phyloP scores from a whole-genome alignment of 2,888 invertebrate genomes.

The Agonopterix subpropinquella region DNA sequence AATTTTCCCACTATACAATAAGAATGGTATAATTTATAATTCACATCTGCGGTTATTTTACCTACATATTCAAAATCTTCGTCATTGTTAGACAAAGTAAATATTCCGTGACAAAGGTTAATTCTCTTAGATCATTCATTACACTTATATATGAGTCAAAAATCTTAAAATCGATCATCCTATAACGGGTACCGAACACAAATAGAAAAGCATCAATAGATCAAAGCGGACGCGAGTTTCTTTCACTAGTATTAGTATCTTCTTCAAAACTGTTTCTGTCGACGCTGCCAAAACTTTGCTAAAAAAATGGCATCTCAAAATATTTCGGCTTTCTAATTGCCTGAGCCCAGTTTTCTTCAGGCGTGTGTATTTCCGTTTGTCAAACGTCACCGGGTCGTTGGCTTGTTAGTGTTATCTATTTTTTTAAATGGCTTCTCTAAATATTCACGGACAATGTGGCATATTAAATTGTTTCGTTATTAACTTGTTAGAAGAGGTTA shows the following conservation, averaged over 20 bases:
- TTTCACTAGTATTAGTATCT: conserved; percentile 2
- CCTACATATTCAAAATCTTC: not conserved
- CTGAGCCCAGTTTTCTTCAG: conserved; percentile 17
- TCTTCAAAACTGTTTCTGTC: conserved; percentile 6
- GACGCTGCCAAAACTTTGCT: conserved; percentile 46
- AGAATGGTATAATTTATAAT: not conserved
- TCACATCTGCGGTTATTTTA: not conserved
- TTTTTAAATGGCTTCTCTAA: not conserved
- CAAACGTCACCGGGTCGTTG: conserved; percentile 31
- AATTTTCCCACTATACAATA: too few species aligned
- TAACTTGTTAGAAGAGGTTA: not conserved
- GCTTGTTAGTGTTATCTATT: conserved; percentile 21
- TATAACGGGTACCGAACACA: not conserved
- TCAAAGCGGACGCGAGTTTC: conserved; percentile 15
- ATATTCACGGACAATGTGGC: not conserved
- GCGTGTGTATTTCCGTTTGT: conserved; percentile 21
- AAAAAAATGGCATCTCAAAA: conserved; percentile 43
- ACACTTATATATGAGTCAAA: not conserved
- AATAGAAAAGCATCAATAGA: conserved; percentile 10
- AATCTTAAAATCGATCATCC: not conserved
- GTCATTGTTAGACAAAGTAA: too few species aligned
- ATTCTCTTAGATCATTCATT: not conserved
- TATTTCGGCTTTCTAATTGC: conserved; percentile 31
- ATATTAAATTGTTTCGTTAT: not conserved
- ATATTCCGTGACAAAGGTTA: too few species aligned